Evolutionary conservation across 2,797 vertebrate species (phyloP).

Genomic region (Myiotriccus ornatus): DNA sequence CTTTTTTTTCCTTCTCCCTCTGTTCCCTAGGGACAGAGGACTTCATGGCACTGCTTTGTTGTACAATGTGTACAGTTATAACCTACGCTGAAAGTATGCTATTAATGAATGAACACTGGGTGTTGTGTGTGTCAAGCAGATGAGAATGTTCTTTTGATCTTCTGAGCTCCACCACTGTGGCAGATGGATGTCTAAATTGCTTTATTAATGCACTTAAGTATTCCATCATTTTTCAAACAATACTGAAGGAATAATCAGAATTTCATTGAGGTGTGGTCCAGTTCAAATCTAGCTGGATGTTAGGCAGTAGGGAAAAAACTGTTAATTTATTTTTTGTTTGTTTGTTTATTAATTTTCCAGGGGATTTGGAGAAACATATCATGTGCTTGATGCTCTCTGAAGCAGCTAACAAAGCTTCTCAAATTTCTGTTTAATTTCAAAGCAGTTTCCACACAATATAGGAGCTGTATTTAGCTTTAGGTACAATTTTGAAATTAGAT

Average conservation of each 20-base stretch:
- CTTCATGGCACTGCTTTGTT: not conserved
- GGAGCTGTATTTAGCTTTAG: not conserved
- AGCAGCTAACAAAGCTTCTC: not conserved
- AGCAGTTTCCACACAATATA: not conserved
- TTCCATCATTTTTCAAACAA: not conserved
- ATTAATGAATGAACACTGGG: not conserved
- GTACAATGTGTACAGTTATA: not conserved
- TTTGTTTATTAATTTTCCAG: not conserved
- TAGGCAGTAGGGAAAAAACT: not conserved
- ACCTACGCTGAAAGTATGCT: not conserved
- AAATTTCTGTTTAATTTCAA: constrained; percentile 15
- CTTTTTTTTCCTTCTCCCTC: not conserved
- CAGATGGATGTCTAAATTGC: not conserved
- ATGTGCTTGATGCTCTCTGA: not conserved
- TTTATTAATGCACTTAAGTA: not conserved
- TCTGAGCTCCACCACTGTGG: not conserved
- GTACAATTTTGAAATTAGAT: not conserved
- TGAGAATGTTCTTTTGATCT: constrained; percentile 39
- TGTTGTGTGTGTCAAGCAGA: not conserved
- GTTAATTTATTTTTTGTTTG: not conserved
- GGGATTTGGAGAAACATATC: not conserved
- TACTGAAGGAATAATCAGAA: not conserved
- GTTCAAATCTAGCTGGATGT: not conserved
- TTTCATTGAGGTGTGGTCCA: not conserved
- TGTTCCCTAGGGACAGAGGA: not conserved